Evolutionary conservation across 2,888 invertebrate species (phyloP), one percentile per base, ranked within the genome.

Genomic region (Diarsia mendica): DNA sequence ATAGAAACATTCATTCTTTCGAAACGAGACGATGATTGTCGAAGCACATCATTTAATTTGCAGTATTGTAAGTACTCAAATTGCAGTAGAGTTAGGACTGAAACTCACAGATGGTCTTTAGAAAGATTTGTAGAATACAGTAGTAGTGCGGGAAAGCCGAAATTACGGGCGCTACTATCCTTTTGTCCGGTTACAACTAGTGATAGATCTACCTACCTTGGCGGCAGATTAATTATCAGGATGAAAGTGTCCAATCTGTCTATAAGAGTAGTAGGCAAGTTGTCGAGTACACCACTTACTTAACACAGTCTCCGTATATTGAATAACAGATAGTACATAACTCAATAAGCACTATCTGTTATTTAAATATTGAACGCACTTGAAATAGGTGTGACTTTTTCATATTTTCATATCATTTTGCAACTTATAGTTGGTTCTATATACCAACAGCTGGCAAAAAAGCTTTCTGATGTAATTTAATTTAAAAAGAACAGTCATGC

Each of bases 141-240:
- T 20, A 9, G 4, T 1, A 20, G 5, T 9, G 3, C 10, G 9
- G 10, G 0, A 49, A 63, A 33, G 64, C 46, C 4, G 53, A 71
- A 44, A 77, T 80, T 83, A 67, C 67, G 15, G 3, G 23, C 28
- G 20, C 23, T 33, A 46, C 10, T 28, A 67, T 28, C 49, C 64
- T 49, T 82, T 71, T 83, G 70, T 83, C 48, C 67, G 33, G 13
- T 44, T 77, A 6, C 77, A 77, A 78, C 67, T 67, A 44, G 44
- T 61, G 65, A 65, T 65, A 49, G 63, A 72, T 69, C 55, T 75
- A 77, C 13, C 28, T 58, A 49, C 23, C 20, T 46, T n/a, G 0
- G 15, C 13, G 33, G 28, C 3, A 48, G 55, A 80, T 80, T 71
- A 71, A 53, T 82, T 80, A 70, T 51, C 33, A 39, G 49, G 60